Conservation (phyloP, 2,113 vertebrate genomes). For the Seriola aureovittata region DNA sequence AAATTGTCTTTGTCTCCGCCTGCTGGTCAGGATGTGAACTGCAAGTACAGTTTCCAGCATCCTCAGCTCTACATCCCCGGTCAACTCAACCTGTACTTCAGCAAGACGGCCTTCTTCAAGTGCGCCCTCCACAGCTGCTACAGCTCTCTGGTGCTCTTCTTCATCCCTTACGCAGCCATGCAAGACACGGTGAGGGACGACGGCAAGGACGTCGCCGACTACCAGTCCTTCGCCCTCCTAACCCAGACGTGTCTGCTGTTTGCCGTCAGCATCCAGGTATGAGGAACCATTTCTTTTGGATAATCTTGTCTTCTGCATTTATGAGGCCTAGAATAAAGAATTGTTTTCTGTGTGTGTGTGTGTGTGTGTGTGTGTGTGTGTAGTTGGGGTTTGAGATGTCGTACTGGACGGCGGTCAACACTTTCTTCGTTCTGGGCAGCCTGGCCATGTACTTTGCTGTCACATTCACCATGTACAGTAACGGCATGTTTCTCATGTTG, state of each 20-base stretch:
- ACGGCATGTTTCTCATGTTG: conserved; percentile 88
- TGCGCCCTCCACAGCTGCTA: conserved; percentile 93
- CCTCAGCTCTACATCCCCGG: conserved; percentile 94
- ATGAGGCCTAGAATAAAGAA: neutral
- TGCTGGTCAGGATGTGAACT: conserved; percentile 91
- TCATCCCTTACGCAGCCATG: conserved; percentile 90
- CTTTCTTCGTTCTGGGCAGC: conserved; percentile 94
- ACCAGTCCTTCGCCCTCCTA: conserved; percentile 94
- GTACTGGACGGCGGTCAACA: conserved; percentile 95
- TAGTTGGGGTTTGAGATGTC: conserved; percentile 92
- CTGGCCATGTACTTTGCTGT: conserved; percentile 92
- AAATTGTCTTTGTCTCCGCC: conserved; percentile 28
- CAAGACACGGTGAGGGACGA: conserved; percentile 86
- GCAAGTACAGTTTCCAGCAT: conserved; percentile 92
- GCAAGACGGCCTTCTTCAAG: conserved; percentile 90
- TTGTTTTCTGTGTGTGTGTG: neutral
- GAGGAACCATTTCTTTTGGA: no score
- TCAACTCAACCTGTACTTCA: conserved; percentile 94
- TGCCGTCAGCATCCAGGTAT: conserved; percentile 92
- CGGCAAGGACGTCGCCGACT: conserved; percentile 91
- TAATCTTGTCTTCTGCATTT: neutral
- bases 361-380: neutral
- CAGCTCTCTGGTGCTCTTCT: conserved; percentile 97
- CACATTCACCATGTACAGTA: conserved; percentile 93
- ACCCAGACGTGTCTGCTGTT: conserved; percentile 93